Evolutionary conservation across 2,113 vertebrate genomes (phyloP), one percentile per base, ranked within the genome.

Genomic region (Limanda limanda): DNA sequence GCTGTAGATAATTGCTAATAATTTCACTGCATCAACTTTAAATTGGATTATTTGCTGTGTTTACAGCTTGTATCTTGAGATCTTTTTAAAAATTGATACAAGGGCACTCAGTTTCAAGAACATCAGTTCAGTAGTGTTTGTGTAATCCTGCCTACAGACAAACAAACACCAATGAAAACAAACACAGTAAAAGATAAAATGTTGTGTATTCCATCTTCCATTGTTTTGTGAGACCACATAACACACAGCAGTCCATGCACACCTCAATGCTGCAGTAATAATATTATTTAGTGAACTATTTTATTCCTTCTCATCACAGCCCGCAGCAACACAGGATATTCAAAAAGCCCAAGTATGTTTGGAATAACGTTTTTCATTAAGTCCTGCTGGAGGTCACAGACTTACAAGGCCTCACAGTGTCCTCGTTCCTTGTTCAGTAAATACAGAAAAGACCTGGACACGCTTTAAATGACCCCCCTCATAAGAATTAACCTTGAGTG

Each of bases 351-450:
- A 24, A 61, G 27, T n/a, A 68, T 42, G 18, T 66, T 70, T 60
- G n/a, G 24, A 58, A 40, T 20, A 11, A 42, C 54, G 10, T 71
- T 82, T 27, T 78, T 73, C 6, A 73, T 82, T 59, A 67, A 63
- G 40, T 59, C 63, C 48, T 40, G 52, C 56, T 37, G 15, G 56
- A 74, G 71, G 65, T 84, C 24, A 31, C 31, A 74, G 40, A 51
- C 63, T 25, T 45, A 35, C 56, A 71, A 69, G 67, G 67, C 11
- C 35, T 35, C 2, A 45, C 12, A 4, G 64, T 27, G 40, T 67
- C 76, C 55, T 82, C 57, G 56, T 47, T 63, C 52, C 67, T 31
- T 45, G 42, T 68, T 80, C 54, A 56, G 68, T 63, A 57, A 83
- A 86, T 45, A 66, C 47, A 68, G 52, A 76, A 45, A 51, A n/a